Evolutionary conservation across 37 sponge, comb jelly and placozoan genomes (phyloP).

Genomic region (Sycon ciliatum): DNA sequence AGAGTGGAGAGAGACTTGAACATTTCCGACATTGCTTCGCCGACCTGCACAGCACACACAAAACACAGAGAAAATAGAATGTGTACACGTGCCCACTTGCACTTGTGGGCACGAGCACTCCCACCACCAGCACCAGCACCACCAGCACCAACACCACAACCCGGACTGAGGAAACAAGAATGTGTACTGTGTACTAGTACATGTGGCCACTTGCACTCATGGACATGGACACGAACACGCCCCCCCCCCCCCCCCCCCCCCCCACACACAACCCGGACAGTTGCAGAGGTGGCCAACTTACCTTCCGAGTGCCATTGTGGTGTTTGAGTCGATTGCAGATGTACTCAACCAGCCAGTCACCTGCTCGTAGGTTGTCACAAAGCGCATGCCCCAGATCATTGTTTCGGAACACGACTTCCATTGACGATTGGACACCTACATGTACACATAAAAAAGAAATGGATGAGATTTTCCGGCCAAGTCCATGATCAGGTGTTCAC

Average conservation of each 20-base stretch:
- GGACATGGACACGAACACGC: not conserved
- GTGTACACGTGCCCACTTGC: too few relatives aligned
- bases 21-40: conserved; percentile 32
- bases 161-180: too few relatives aligned
- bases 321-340: conserved; percentile 58
- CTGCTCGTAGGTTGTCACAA: conserved; percentile 81
- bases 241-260: not conserved
- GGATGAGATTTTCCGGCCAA: conserved; percentile 82
- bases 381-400: conserved; percentile 95
- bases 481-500: conserved; percentile 21
- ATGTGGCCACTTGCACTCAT: too few relatives aligned
- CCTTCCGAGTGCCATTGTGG: not conserved
- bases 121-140: too few relatives aligned
- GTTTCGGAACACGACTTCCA: conserved; percentile 44
- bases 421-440: conserved; percentile 27
- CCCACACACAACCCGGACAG: too few relatives aligned
- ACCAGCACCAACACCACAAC: too few relatives aligned
- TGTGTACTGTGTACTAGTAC: too few relatives aligned
- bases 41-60: conserved; percentile 51
- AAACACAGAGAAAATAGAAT: too few relatives aligned
- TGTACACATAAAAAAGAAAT: conserved; percentile 22
- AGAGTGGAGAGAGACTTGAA: conserved; percentile 41
- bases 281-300: too few relatives aligned
- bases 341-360: conserved; percentile 86
- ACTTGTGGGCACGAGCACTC: too few relatives aligned